These are phyloP conservation scores for Egretta garzetta DNA, from an alignment of 2,113 vertebrate species.

Conservation along the genomic window DNA sequence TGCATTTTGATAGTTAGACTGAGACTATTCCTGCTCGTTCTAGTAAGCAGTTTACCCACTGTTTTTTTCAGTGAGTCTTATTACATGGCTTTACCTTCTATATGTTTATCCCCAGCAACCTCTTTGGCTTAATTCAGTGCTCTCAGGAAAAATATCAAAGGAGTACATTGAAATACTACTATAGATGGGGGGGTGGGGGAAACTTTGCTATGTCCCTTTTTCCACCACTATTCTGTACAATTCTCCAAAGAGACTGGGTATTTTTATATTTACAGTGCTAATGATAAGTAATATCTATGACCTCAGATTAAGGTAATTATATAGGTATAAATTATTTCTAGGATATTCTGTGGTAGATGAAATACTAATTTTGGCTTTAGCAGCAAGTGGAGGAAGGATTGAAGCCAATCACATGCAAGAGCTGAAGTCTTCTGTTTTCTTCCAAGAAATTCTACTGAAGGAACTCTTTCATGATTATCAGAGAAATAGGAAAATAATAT, in stretches of 20 bases:
- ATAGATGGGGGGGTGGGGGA: not conserved
- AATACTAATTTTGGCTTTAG: not conserved
- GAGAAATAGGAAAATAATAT: not conserved
- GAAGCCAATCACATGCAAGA: not conserved
- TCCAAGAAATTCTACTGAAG: not conserved
- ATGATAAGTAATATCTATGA: not conserved
- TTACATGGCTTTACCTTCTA: not conserved
- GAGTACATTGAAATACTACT: not conserved
- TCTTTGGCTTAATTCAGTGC: not conserved
- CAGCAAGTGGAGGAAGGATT: not conserved
- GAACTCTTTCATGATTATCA: not conserved
- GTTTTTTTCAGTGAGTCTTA: not conserved
- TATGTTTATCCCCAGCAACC: not conserved
- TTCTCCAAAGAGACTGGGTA: not conserved
- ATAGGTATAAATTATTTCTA: not conserved
- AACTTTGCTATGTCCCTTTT: not conserved
- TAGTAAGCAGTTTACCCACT: not conserved
- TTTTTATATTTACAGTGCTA: not conserved
- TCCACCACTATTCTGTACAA: not conserved
- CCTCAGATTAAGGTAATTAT: not conserved
- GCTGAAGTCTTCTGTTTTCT: not conserved
- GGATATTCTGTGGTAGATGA: not conserved
- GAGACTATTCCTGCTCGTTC: not conserved
- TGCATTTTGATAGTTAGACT: not conserved
- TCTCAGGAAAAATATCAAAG: not conserved